A percentile compares a stretch with the other conserved stretches of the same genome.
phyloP scores from a whole-genome alignment of 2,888 invertebrate species.

The Dynastes tityus region DNA sequence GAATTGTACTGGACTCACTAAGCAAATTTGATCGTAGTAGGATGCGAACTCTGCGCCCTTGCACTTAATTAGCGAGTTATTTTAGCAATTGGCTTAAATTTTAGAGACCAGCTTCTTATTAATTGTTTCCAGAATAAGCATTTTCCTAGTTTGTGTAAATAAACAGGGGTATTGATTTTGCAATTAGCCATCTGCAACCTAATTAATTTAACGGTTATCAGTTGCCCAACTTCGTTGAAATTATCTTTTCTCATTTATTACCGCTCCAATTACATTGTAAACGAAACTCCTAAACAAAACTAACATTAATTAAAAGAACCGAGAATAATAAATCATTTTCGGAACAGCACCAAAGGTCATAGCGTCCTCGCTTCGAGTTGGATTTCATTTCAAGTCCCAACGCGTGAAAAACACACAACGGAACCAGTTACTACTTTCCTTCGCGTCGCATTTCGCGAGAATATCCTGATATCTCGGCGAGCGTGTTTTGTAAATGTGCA shows the following conservation, averaged over 20 bases:
- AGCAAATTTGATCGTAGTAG: too few relatives aligned
- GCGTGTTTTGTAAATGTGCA: not conserved
- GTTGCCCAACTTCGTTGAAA: not conserved
- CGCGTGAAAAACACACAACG: not conserved
- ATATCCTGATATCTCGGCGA: not conserved
- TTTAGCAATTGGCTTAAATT: too few relatives aligned
- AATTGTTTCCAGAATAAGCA: too few relatives aligned
- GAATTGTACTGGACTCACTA: too few relatives aligned
- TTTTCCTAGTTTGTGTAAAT: too few relatives aligned
- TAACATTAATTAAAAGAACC: not conserved
- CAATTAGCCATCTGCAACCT: not conserved
- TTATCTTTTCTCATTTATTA: constrained; percentile 5
- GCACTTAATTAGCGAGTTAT: too few relatives aligned
- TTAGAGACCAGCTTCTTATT: too few relatives aligned
- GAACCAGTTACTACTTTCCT: too few relatives aligned
- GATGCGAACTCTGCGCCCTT: too few relatives aligned
- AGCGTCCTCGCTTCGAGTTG: too few relatives aligned
- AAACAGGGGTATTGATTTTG: not conserved
- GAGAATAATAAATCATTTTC: constrained; percentile 9
- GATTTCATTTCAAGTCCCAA: not conserved
- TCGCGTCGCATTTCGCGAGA: not conserved
- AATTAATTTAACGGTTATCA: not conserved
- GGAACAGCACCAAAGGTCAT: not conserved
- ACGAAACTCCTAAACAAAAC: constrained; percentile 6
- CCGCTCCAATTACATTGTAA: constrained; percentile 1